phyloP scores from a whole-genome alignment of 2,797 vertebrate genomes.

The Enteromius argenteus region DNA sequence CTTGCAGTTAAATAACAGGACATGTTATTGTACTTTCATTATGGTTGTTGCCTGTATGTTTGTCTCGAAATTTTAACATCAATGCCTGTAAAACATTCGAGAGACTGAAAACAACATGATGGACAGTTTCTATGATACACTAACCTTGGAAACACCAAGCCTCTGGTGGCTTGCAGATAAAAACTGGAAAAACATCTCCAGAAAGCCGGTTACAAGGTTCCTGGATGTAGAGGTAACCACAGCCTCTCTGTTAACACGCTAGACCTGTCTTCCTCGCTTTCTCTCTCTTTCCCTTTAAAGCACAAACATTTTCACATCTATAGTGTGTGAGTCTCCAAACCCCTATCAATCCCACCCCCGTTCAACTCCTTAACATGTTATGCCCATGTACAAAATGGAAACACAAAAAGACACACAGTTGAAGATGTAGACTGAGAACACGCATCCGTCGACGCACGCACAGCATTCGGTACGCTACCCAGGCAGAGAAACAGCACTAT shows the following conservation, averaged over 20 bases:
- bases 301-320: constrained; percentile 62
- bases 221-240: neutral
- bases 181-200: constrained; percentile 28
- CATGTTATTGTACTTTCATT: constrained; percentile 58
- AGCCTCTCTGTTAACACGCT: constrained; percentile 17
- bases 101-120: constrained; percentile 50
- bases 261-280: constrained; percentile 28
- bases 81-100: constrained; percentile 62
- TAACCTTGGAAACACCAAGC: constrained; percentile 37
- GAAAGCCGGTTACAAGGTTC: constrained; percentile 24
- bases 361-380: constrained; percentile 16
- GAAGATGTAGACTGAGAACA: constrained; percentile 43
- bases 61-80: constrained; percentile 57
- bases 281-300: constrained; percentile 69
- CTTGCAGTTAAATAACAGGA: constrained; percentile 69
- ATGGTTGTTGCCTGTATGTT: neutral
- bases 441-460: constrained; percentile 55
- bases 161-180: constrained; percentile 18
- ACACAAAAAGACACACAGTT: constrained; percentile 47
- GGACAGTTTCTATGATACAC: constrained; percentile 17
- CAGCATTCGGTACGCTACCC: constrained; percentile 72
- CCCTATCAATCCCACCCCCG: constrained; percentile 27
- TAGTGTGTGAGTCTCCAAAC: constrained; percentile 62
- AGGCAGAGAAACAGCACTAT: constrained; percentile 45
- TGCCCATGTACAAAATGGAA: constrained; percentile 50